These are phyloP conservation scores for Lithobates sylvaticus DNA, from an alignment of 2,797 vertebrate genomes.

Conservation along the genomic window DNA sequence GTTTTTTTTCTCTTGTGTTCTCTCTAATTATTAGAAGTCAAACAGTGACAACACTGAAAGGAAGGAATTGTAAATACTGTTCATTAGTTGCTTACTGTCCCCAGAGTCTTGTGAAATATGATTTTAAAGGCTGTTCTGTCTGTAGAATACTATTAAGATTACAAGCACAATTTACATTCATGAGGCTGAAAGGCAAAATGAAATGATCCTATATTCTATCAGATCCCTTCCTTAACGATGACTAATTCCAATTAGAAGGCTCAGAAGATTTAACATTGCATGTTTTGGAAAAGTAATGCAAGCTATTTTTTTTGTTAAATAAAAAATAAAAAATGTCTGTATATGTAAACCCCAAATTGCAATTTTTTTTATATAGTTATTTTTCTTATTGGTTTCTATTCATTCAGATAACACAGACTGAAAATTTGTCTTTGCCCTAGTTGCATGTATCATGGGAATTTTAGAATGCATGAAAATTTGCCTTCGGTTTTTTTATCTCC, in stretches of 20 bases:
- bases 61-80: slow-evolving; percentile 79
- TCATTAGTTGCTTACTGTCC: slow-evolving; percentile 82
- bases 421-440: too few relatives aligned
- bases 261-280: slow-evolving; percentile 71
- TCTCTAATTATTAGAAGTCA: slow-evolving; percentile 70
- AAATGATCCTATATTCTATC: slow-evolving; percentile 74
- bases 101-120: slow-evolving; percentile 78
- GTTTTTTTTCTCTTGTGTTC: slow-evolving; percentile 60
- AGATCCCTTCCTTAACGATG: slow-evolving; percentile 73
- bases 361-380: too few relatives aligned
- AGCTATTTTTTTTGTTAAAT: slow-evolving; percentile 52
- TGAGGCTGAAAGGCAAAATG: slow-evolving; percentile 74
- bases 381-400: slow-evolving; percentile 1
- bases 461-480: too few relatives aligned
- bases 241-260: slow-evolving; percentile 79
- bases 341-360: background rate
- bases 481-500: too few relatives aligned
- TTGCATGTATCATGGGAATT: too few relatives aligned
- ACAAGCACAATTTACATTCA: slow-evolving; percentile 81
- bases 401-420: too few relatives aligned
- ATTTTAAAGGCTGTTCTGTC: slow-evolving; percentile 78
- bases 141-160: slow-evolving; percentile 79
- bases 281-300: slow-evolving; percentile 71
- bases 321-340: background rate
- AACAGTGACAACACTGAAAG: slow-evolving; percentile 70